Evolutionary conservation across 2,888 invertebrate genomes (phyloP).

Genomic region (Campoplex capitator): DNA sequence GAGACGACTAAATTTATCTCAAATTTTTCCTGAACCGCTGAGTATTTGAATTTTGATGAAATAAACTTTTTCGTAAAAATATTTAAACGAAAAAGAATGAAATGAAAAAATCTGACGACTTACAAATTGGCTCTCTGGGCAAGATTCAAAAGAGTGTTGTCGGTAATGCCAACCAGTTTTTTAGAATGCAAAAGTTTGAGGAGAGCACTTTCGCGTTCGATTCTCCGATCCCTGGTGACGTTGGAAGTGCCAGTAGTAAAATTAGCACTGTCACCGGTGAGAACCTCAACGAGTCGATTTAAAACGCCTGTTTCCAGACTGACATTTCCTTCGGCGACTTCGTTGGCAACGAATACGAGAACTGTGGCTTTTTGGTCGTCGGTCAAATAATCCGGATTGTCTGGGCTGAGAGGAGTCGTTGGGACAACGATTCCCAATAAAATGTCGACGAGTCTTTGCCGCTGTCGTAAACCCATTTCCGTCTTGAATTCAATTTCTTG

Average conservation of each 20-base stretch:
- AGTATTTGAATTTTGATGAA: not conserved
- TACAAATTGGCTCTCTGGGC: slow-evolving; percentile 82
- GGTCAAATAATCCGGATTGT: slow-evolving; percentile 78
- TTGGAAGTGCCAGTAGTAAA: slow-evolving; percentile 23
- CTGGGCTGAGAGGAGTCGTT: slow-evolving; percentile 78
- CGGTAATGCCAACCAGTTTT: slow-evolving; percentile 81
- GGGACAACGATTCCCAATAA: slow-evolving; percentile 90
- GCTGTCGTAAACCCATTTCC: slow-evolving; percentile 89
- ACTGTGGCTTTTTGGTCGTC: slow-evolving; percentile 80
- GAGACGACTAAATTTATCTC: not conserved
- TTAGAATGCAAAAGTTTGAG: slow-evolving; percentile 79
- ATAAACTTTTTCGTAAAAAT: too few species aligned
- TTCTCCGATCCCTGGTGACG: slow-evolving; percentile 76
- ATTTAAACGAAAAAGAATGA: not conserved
- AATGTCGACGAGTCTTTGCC: slow-evolving; percentile 92
- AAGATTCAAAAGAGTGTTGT: slow-evolving; percentile 79
- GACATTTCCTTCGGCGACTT: slow-evolving; percentile 80
- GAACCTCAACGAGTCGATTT: slow-evolving; percentile 79
- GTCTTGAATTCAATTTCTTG: slow-evolving; percentile 92
- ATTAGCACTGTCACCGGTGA: slow-evolving; percentile 74
- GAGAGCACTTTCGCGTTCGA: slow-evolving; percentile 80
- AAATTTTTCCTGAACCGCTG: not conserved
- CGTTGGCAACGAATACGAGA: slow-evolving; percentile 81
- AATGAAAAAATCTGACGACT: slow-evolving; percentile 68
- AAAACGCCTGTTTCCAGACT: slow-evolving; percentile 78